Evolutionary conservation across 2,888 invertebrate genomes (phyloP).

Genomic region (Eupeodes luniger): DNA sequence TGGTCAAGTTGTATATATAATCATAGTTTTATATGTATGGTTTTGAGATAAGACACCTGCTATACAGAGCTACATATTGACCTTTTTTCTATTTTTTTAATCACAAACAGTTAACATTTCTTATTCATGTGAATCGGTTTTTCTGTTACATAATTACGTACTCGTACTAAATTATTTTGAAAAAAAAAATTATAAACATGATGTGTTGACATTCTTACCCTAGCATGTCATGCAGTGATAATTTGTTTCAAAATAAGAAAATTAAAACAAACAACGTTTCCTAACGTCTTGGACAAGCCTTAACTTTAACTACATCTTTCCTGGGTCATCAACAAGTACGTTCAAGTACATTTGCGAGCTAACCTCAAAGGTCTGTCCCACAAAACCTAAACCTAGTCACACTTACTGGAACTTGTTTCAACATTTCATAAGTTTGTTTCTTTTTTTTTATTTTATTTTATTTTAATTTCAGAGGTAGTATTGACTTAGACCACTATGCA

Average conservation of each 20-base stretch:
- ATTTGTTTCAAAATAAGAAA: slow-evolving; percentile 8
- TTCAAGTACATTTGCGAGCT: slow-evolving; percentile 40
- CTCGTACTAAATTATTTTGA: slow-evolving; percentile 33
- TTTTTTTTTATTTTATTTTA: slow-evolving; percentile 23
- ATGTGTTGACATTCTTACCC: slow-evolving; percentile 41
- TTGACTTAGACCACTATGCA: slow-evolving; percentile 56
- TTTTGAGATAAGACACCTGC: slow-evolving; percentile 17
- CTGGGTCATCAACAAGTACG: slow-evolving; percentile 46
- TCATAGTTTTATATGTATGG: neutral
- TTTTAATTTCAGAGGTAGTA: slow-evolving; percentile 37
- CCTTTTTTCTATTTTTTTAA: slow-evolving; percentile 41
- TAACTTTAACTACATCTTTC: neutral
- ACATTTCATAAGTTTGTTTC: neutral
- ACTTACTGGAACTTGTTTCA: slow-evolving; percentile 35
- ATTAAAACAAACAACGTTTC: neutral
- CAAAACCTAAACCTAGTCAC: slow-evolving; percentile 26
- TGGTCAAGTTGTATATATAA: neutral
- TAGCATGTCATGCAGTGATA: slow-evolving; percentile 1
- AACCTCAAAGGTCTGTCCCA: slow-evolving; percentile 55
- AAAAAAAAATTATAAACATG: neutral
- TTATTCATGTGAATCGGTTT: slow-evolving; percentile 46
- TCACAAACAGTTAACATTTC: neutral
- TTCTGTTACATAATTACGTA: neutral
- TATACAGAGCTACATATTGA: neutral
- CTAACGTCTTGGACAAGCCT: neutral